Conservation (phyloP, 2,113 vertebrate species). For the Bubo blakistoni region DNA sequence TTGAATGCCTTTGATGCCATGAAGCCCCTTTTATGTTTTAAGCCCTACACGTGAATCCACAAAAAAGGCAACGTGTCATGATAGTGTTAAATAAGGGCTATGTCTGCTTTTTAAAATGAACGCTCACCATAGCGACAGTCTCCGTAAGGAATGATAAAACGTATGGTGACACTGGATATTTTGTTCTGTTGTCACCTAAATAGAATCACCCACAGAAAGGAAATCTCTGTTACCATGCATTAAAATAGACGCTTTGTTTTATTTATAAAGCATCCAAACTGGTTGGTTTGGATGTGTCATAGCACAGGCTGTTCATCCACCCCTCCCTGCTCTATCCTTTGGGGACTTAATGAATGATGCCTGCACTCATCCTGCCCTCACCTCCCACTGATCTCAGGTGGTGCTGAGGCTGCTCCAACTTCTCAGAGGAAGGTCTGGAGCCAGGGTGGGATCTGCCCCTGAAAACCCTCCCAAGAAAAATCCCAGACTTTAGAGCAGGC, state of each 20-base stretch:
- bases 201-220: slow-evolving; percentile 30
- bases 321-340: slow-evolving; percentile 2
- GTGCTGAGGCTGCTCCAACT: neutral
- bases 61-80: neutral
- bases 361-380: neutral
- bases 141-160: neutral
- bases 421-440: neutral
- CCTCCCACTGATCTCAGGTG: neutral
- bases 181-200: slow-evolving; percentile 37
- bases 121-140: slow-evolving; percentile 27
- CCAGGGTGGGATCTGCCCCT: neutral
- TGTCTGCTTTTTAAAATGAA: neutral
- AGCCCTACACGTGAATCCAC: neutral
- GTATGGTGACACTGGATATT: slow-evolving; percentile 41
- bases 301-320: neutral
- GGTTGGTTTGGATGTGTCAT: slow-evolving; percentile 48
- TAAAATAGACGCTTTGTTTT: slow-evolving; percentile 43
- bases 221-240: slow-evolving; percentile 36
- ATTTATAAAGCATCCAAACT: slow-evolving; percentile 50
- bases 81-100: slow-evolving; percentile 49
- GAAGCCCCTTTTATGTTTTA: neutral
- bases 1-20: neutral
- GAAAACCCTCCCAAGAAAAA: neutral
- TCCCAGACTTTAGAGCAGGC: neutral
- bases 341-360: neutral